Evolutionary conservation across 2,888 invertebrate species (phyloP), one percentile per base, ranked within the genome.

Genomic region (Lordiphosa andalusiaca): DNA sequence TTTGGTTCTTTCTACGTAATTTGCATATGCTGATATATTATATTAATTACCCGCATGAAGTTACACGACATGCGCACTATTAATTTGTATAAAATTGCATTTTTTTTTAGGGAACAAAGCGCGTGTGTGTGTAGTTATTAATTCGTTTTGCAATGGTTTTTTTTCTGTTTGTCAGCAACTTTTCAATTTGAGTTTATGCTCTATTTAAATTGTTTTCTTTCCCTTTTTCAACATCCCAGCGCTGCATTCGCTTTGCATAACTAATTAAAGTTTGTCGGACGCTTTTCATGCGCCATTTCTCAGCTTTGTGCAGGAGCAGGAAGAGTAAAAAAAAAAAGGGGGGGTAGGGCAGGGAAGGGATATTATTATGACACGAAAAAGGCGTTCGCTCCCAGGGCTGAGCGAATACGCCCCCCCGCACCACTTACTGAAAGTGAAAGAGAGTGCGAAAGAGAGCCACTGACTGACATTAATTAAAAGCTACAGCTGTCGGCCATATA

Each of bases 301-400:
- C 54, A 54, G 63, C 62, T 64, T 67, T 58, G 53, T 46, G 42
- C 35, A 51, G 21, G 12, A 30, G 37, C 10, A 53, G 33, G 46
- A 49, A 36, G 42, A 23, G 39, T 16, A 42, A 63, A 61, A 56
- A 53, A 41, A 12, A 50, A 40, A 51, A 42, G 40, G 36, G 35
- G 41, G 40, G 36, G 35, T 3, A 10, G 13, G 16, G 33, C 9
- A 40, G 25, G 30, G 36, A 39, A 59, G 53, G 48, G 60, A 67
- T 67, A 67, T 57, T 62, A 82, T 77, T 66, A 78, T 78, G 80
- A 82, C 83, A 78, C 42, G 72, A 50, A 78, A 82, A 82, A 71
- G 76, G 76, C 83, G 80, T 67, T 82, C 60, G 56, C 42, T 48
- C 49, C 13, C 56, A 38, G 40, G 25, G 6, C 30, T 30, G 30